These are phyloP conservation scores for Austrolebias charrua DNA, from an alignment of 2,797 vertebrate genomes.

Conservation along the genomic window DNA sequence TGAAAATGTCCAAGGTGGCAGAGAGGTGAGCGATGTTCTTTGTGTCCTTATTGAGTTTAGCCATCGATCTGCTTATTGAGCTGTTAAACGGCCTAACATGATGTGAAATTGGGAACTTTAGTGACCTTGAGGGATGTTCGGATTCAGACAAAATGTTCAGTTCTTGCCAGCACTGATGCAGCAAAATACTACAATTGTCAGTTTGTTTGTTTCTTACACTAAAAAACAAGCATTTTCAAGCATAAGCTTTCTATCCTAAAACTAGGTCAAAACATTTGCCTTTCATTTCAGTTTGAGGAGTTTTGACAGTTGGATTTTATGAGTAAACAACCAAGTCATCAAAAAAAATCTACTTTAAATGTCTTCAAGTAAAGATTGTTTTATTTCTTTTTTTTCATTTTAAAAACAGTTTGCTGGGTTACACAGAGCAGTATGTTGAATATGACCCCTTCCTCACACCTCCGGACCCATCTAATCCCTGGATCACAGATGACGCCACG, in stretches of 20 bases:
- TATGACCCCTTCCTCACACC: slow-evolving; percentile 95
- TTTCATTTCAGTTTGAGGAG: slow-evolving; percentile 1
- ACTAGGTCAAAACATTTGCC: background rate
- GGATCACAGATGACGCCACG: slow-evolving; percentile 92
- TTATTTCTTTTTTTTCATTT: slow-evolving; percentile 14
- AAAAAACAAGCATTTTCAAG: slow-evolving; percentile 28
- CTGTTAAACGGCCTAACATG: slow-evolving; percentile 53
- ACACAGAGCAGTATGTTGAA: slow-evolving; percentile 95
- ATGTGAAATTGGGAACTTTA: slow-evolving; percentile 46
- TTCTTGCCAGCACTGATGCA: slow-evolving; percentile 16
- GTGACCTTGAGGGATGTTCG: slow-evolving; percentile 56
- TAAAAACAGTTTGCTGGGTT: slow-evolving; percentile 86
- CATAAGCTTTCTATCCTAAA: slow-evolving; percentile 9
- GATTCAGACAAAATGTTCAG: slow-evolving; percentile 18
- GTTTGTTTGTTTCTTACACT: slow-evolving; percentile 23
- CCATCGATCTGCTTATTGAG: slow-evolving; percentile 71
- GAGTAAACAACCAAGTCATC: no score
- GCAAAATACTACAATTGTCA: slow-evolving; percentile 19
- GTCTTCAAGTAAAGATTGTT: background rate
- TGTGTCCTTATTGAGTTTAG: slow-evolving; percentile 65
- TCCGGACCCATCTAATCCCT: slow-evolving; percentile 93
- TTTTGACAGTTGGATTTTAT: background rate
- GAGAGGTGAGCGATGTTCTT: slow-evolving; percentile 86
- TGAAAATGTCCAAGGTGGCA: slow-evolving; percentile 99
- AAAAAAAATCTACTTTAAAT: background rate